Conservation (phyloP, 2,888 invertebrate species). For the Trissoscelio sp. region DNA sequence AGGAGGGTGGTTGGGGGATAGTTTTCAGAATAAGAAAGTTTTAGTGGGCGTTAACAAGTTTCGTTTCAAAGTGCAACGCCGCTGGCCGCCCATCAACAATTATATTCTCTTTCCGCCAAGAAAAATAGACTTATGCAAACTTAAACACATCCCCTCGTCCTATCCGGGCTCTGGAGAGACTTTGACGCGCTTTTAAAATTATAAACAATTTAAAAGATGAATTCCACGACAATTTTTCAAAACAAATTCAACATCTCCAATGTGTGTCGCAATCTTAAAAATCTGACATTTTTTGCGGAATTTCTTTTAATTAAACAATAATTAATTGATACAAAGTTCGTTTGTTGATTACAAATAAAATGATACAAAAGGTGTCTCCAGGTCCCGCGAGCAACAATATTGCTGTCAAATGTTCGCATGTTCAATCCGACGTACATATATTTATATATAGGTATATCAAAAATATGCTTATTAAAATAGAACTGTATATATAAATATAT, state of each 20-base stretch:
- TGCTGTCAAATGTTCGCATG: slow-evolving; percentile 75
- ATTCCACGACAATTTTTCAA: no score
- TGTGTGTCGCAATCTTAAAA: slow-evolving; percentile 10
- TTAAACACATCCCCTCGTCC: slow-evolving; percentile 76
- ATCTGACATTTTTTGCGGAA: no score
- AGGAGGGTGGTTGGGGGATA: background rate
- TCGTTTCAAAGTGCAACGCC: slow-evolving; percentile 46
- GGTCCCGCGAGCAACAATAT: slow-evolving; percentile 70
- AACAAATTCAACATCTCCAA: no score
- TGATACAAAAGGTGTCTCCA: slow-evolving; percentile 49
- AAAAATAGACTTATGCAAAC: slow-evolving; percentile 83
- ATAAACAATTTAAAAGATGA: background rate
- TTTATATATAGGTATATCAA: slow-evolving; percentile 82
- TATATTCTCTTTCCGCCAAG: slow-evolving; percentile 76
- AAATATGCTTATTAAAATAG: slow-evolving; percentile 84
- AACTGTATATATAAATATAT: slow-evolving; percentile 80
- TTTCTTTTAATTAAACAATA: no score
- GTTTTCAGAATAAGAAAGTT: slow-evolving; percentile 50
- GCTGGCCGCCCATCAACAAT: slow-evolving; percentile 56
- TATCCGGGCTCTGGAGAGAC: slow-evolving; percentile 42
- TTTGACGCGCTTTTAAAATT: background rate
- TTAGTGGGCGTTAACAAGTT: slow-evolving; percentile 64
- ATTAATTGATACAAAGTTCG: no score
- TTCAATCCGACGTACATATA: slow-evolving; percentile 75
- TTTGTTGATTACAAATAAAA: background rate